These are phyloP conservation scores for Halcyon smyrnensis DNA, from an alignment of 2,797 vertebrate species.

Conservation along the genomic window DNA sequence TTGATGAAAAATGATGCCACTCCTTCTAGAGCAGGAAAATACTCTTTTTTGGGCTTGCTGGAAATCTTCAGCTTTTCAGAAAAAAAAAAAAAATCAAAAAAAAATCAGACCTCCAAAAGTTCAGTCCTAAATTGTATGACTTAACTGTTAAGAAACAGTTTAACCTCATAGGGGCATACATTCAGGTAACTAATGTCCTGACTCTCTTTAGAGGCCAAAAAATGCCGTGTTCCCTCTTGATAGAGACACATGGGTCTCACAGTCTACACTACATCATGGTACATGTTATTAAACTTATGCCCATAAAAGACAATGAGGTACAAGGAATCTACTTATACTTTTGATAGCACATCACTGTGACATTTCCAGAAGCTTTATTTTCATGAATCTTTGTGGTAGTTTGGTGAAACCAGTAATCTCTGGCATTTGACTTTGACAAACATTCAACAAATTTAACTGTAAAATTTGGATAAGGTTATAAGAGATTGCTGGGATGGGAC, in stretches of 20 bases:
- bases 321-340: not conserved
- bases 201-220: not conserved
- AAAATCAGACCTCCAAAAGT: not conserved
- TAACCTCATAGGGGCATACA: not conserved
- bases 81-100: not conserved
- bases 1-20: not conserved
- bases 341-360: not conserved
- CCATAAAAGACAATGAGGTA: not conserved
- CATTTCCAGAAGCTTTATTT: not conserved
- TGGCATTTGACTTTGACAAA: not conserved
- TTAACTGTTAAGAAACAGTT: not conserved
- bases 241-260: not conserved
- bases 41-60: fast-evolving
- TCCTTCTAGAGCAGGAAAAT: not conserved
- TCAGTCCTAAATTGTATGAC: not conserved
- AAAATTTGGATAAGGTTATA: not conserved
- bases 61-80: not conserved
- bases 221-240: not conserved
- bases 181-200: not conserved
- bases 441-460: not conserved
- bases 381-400: not conserved
- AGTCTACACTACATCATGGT: not conserved
- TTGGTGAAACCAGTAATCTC: not conserved
- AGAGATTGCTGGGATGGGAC: not conserved
- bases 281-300: not conserved